Conservation (phyloP, 2,113 vertebrate species). For the Pelecanoides urinatrix region DNA sequence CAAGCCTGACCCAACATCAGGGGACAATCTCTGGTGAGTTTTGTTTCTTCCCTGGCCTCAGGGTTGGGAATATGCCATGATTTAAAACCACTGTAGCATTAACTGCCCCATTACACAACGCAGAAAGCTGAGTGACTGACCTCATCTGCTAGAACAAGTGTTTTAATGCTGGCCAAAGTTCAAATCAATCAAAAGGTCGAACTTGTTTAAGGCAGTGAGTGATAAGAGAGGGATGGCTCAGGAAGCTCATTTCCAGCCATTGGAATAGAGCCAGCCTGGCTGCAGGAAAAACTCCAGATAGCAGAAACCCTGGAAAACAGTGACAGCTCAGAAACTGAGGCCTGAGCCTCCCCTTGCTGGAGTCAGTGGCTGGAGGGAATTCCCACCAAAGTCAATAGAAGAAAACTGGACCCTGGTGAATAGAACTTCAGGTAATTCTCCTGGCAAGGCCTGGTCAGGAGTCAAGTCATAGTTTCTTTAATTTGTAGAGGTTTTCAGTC, state of each 20-base stretch:
- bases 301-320: background rate
- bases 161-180: slow-evolving; percentile 19
- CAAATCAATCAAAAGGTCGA: slow-evolving; percentile 30
- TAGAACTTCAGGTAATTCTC: background rate
- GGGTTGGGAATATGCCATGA: background rate
- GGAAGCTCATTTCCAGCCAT: background rate
- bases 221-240: slow-evolving; percentile 14
- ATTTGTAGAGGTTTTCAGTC: background rate
- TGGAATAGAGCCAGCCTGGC: background rate
- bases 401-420: background rate
- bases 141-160: background rate
- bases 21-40: background rate
- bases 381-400: background rate
- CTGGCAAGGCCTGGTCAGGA: background rate
- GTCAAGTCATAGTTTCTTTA: background rate
- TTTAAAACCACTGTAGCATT: background rate
- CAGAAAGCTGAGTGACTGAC: background rate
- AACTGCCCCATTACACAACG: background rate
- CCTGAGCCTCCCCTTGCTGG: background rate
- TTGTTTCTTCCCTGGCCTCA: background rate
- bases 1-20: background rate
- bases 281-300: background rate
- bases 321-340: background rate
- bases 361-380: background rate
- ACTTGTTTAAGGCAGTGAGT: slow-evolving; percentile 7